A percentile compares a stretch with the other conserved stretches of the same genome.
Conservation (phyloP, 2,888 invertebrate genomes). For the Diaphora mendica region DNA sequence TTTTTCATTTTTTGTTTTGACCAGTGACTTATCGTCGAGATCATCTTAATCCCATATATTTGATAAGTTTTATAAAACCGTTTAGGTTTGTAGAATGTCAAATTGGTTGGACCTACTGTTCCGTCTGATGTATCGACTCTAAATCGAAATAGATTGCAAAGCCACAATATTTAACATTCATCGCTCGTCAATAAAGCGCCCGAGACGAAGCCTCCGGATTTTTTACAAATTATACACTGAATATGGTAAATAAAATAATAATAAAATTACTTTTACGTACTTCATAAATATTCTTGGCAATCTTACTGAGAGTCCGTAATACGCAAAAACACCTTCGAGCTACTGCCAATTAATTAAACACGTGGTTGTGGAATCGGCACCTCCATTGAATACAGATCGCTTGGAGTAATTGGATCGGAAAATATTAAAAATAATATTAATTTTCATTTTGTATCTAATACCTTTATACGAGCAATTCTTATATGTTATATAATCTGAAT, state of each 20-base stretch:
- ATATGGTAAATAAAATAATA: neutral
- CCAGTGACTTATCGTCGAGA: no score
- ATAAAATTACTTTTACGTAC: neutral
- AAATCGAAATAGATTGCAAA: no score
- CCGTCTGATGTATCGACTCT: no score
- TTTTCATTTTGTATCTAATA: no score
- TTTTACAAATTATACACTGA: neutral
- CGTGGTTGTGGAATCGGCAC: conserved; percentile 4
- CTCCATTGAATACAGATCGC: conserved; percentile 13
- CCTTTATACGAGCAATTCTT: no score
- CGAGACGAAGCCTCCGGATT: neutral
- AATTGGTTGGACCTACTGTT: no score
- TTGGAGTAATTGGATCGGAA: neutral
- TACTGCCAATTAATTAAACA: conserved; percentile 18
- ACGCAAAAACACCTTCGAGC: conserved; percentile 17
- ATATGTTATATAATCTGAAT: no score
- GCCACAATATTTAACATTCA: neutral
- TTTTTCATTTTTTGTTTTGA: no score
- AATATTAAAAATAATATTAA: neutral
- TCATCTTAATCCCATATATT: no score
- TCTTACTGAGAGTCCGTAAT: conserved; percentile 12
- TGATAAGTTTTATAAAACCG: no score
- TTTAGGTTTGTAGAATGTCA: no score
- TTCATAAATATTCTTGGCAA: conserved; percentile 25
- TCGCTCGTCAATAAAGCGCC: neutral